phyloP scores from a whole-genome alignment of 2,888 invertebrate genomes.

The Brachyptera risi region DNA sequence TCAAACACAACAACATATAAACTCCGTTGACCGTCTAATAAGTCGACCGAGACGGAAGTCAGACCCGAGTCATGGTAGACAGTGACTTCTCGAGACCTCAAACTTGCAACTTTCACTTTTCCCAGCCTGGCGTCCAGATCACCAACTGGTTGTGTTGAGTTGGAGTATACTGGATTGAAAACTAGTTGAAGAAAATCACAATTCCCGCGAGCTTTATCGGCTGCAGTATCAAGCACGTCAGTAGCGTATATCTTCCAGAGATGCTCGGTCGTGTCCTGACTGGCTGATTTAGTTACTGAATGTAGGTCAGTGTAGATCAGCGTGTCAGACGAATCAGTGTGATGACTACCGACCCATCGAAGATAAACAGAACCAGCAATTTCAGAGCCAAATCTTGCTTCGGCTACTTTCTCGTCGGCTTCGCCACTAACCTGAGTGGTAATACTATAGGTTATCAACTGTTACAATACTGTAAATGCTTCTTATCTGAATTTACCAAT shows the following conservation, averaged over 20 bases:
- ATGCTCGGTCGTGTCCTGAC: slow-evolving; percentile 58
- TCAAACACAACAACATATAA: slow-evolving; percentile 81
- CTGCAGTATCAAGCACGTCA: slow-evolving; percentile 75
- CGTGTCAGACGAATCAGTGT: slow-evolving; percentile 63
- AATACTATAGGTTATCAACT: too few species aligned
- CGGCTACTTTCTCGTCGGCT: slow-evolving; percentile 69
- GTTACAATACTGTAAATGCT: neutral
- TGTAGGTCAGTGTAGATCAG: slow-evolving; percentile 75
- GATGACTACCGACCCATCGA: slow-evolving; percentile 55
- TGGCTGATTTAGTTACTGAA: slow-evolving; percentile 49
- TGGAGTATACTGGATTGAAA: slow-evolving; percentile 75
- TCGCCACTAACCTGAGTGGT: slow-evolving; percentile 55
- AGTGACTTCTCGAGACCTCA: slow-evolving; percentile 42
- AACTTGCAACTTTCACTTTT: slow-evolving; percentile 64
- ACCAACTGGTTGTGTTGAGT: slow-evolving; percentile 59
- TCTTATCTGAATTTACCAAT: too few species aligned
- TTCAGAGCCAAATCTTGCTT: slow-evolving; percentile 71
- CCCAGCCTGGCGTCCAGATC: slow-evolving; percentile 76
- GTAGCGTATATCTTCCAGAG: slow-evolving; percentile 87
- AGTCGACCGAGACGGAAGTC: slow-evolving; percentile 65
- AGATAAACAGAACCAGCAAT: slow-evolving; percentile 74
- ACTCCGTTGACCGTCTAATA: slow-evolving; percentile 69
- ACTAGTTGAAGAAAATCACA: slow-evolving; percentile 82
- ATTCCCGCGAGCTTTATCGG: slow-evolving; percentile 64
- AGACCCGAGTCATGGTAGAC: slow-evolving; percentile 68